Evolutionary conservation across 2,797 vertebrate genomes (phyloP).

Genomic region (Enteromius argenteus): DNA sequence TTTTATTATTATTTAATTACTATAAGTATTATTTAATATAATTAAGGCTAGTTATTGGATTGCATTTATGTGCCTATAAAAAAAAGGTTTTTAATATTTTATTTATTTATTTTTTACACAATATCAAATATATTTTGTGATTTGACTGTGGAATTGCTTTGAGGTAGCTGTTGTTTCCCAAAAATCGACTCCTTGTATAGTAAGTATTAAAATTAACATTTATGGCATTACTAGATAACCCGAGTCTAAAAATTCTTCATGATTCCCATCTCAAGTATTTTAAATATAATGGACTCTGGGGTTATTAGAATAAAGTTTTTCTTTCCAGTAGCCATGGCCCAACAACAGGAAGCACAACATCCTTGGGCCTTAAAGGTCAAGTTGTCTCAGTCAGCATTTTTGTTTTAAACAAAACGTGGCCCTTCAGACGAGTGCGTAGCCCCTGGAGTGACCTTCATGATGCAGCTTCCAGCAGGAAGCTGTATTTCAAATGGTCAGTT

Average conservation of each 20-base stretch:
- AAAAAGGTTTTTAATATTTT: background rate
- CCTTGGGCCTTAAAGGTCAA: conserved; percentile 25
- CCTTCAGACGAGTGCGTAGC: background rate
- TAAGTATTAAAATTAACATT: background rate
- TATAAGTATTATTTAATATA: background rate
- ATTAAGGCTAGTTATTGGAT: background rate
- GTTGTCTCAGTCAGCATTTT: conserved; percentile 16
- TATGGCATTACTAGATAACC: background rate
- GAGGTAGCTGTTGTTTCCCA: background rate
- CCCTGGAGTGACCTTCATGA: conserved; percentile 22
- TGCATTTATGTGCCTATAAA: background rate
- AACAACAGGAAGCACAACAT: background rate
- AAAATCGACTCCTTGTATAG: background rate
- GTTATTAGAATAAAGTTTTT: background rate
- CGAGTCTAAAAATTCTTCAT: background rate
- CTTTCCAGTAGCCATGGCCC: conserved; percentile 16
- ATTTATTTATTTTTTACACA: background rate
- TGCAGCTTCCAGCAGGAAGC: background rate
- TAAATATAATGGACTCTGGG: background rate
- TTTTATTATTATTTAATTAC: background rate
- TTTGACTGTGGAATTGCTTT: background rate
- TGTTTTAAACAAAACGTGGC: conserved; percentile 16
- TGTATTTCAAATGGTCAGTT: background rate
- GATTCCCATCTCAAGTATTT: background rate
- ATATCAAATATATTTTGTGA: background rate